Percentiles rank a stretch among this genome's conserved stretches.
These are phyloP conservation scores for Oreochromis tanganicae DNA, from an alignment of 2,113 vertebrate species.

Conservation along the genomic window DNA sequence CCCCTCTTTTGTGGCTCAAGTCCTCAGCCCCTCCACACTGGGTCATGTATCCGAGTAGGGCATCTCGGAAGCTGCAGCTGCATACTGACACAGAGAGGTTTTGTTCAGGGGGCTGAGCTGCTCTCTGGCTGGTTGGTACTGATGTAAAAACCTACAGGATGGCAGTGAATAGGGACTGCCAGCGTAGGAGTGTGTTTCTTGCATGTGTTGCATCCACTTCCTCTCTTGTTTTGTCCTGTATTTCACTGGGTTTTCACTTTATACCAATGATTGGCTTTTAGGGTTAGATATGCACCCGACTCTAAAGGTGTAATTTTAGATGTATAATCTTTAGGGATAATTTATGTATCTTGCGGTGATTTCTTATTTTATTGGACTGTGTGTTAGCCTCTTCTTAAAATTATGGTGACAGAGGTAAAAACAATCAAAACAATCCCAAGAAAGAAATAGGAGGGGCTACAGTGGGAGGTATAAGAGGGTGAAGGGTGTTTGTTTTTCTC, in stretches of 20 bases:
- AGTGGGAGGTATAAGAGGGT: not conserved
- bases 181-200: not conserved
- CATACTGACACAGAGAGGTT: constrained; percentile 64
- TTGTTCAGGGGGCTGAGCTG: constrained; percentile 55
- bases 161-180: not conserved
- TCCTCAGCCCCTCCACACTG: constrained; percentile 49
- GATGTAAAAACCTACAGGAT: constrained; percentile 47
- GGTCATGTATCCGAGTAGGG: constrained; percentile 56
- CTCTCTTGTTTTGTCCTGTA: not conserved
- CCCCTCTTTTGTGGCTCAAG: constrained; percentile 11
- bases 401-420: not conserved
- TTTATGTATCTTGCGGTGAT: not conserved
- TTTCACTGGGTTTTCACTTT: not conserved
- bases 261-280: not conserved
- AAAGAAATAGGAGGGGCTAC: not conserved
- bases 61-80: constrained; percentile 69
- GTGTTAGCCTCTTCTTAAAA: not conserved
- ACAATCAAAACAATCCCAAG: not conserved
- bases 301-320: not conserved
- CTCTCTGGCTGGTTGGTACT: constrained; percentile 41
- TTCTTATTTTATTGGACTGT: not conserved
- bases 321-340: not conserved
- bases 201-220: not conserved
- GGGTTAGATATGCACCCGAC: not conserved
- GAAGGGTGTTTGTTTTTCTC: not conserved